Evolutionary conservation across 2,113 vertebrate genomes (phyloP).

Genomic region (Gracilinanus agilis): DNA sequence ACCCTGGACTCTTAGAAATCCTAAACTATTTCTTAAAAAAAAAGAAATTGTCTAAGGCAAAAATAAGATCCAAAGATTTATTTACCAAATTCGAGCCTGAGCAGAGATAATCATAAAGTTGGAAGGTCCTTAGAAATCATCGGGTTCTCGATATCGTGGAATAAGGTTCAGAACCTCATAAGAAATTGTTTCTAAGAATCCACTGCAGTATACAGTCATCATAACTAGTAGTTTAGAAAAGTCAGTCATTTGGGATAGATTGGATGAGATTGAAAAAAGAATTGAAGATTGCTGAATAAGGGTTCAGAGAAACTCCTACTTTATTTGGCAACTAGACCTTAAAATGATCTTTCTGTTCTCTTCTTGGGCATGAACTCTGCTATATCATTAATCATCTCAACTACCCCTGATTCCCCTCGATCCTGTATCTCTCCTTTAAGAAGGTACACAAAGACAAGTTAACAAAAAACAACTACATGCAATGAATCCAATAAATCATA

Average conservation of each 20-base stretch:
- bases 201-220: neutral
- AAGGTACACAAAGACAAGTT: conserved; percentile 46
- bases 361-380: conserved; percentile 34
- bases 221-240: neutral
- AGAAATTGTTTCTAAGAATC: conserved; percentile 35
- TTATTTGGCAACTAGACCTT: neutral
- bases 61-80: neutral
- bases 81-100: neutral
- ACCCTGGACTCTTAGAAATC: neutral
- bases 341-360: neutral
- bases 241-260: neutral
- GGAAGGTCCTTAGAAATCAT: neutral
- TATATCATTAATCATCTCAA: neutral
- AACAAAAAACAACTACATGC: neutral
- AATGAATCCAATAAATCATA: conserved; percentile 24
- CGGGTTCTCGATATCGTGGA: neutral
- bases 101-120: neutral
- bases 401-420: neutral
- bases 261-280: neutral
- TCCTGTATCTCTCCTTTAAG: neutral
- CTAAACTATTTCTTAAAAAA: neutral
- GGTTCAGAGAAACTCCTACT: neutral
- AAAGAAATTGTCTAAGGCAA: neutral
- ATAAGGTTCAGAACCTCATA: neutral
- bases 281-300: neutral